phyloP scores from a whole-genome alignment of 2,888 invertebrate species.

The Machimus atricapillus region DNA sequence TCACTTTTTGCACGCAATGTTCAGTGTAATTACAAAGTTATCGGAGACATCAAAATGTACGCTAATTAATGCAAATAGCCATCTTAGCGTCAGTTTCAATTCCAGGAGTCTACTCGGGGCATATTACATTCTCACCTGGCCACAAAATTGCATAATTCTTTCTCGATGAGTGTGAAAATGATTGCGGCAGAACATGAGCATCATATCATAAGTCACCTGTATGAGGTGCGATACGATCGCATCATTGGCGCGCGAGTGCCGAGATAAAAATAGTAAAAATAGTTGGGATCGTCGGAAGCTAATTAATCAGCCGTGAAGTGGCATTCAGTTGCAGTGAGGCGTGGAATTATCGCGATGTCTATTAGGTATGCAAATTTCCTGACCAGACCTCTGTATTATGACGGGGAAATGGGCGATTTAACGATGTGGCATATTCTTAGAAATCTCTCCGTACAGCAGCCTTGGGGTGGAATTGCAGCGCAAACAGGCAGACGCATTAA shows the following conservation, averaged over 20 bases:
- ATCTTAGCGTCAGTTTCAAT: neutral
- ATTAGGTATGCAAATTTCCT: conserved; percentile 19
- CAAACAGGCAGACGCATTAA: neutral
- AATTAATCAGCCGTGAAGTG: conserved; percentile 27
- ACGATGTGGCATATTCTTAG: neutral
- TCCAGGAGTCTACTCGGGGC: neutral
- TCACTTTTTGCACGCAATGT: neutral
- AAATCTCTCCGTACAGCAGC: neutral
- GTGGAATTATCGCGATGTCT: neutral
- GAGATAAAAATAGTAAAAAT: conserved; percentile 20
- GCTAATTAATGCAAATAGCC: neutral
- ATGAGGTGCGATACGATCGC: neutral
- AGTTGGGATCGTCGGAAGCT: conserved; percentile 26
- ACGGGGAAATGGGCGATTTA: conserved; percentile 34
- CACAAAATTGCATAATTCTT: neutral
- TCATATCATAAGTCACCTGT: conserved; percentile 33
- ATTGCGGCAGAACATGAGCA: conserved; percentile 27
- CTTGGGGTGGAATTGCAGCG: neutral
- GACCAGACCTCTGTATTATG: neutral
- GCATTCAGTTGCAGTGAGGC: conserved; percentile 3
- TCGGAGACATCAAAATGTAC: neutral
- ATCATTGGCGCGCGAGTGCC: neutral
- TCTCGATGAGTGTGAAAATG: conserved; percentile 12
- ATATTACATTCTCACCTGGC: neutral
- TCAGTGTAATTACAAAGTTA: neutral